A percentile compares a stretch with the other conserved stretches of the same genome.
Conservation (phyloP, 2,797 vertebrate species). For the Sciurus carolinensis region DNA sequence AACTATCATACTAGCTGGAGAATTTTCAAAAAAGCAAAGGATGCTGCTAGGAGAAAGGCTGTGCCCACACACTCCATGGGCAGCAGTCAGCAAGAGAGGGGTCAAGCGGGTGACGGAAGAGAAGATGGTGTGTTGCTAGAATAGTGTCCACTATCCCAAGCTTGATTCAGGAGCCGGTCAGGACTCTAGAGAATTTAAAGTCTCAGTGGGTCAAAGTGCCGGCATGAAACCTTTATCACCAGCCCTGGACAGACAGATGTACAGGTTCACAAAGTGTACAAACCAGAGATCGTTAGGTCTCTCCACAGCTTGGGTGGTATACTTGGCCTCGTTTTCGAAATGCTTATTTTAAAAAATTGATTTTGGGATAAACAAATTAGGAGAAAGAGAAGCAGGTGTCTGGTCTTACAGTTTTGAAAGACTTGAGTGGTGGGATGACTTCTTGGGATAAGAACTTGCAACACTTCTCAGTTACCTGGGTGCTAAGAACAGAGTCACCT, state of each 20-base stretch:
- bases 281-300: neutral
- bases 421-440: neutral
- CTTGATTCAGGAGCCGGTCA: neutral
- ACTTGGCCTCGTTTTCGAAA: neutral
- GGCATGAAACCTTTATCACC: neutral
- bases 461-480: neutral
- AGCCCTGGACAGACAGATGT: neutral
- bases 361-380: neutral
- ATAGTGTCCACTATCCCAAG: too few relatives aligned
- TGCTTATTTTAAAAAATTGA: neutral
- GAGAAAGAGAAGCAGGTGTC: neutral
- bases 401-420: neutral
- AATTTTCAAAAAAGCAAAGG: too few relatives aligned
- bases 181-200: neutral
- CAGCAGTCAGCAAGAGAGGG: neutral
- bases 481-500: neutral
- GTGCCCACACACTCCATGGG: accelerated
- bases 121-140: neutral
- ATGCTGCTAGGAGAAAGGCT: neutral
- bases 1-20: neutral
- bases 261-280: neutral
- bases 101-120: neutral
- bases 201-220: neutral
- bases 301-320: too few relatives aligned
- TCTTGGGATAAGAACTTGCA: neutral